These are phyloP conservation scores for Matsumurasca onukii DNA, from an alignment of 1,140 invertebrate species.

Conservation along the genomic window DNA sequence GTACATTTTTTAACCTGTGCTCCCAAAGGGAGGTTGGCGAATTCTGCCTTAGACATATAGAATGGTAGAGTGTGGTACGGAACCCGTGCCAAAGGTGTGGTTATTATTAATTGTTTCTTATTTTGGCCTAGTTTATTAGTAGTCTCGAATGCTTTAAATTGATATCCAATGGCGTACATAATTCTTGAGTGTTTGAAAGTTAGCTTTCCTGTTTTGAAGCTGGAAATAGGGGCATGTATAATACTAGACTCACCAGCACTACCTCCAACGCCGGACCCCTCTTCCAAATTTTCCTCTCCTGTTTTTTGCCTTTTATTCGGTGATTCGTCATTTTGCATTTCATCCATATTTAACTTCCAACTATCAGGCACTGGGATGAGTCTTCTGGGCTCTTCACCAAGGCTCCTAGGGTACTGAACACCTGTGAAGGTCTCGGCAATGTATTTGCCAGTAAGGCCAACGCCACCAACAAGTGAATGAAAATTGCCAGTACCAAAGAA, in stretches of 20 bases:
- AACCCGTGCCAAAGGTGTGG: not conserved
- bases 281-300: not conserved
- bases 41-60: not conserved
- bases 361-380: not conserved
- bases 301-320: not conserved
- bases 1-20: not conserved
- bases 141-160: not conserved
- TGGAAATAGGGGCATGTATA: not conserved
- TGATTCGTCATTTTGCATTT: not conserved
- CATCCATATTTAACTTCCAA: not conserved
- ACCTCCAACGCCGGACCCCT: not conserved
- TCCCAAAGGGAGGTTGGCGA: not conserved
- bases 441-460: not conserved
- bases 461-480: not conserved
- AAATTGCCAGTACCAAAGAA: not conserved
- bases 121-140: not conserved
- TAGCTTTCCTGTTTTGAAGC: not conserved
- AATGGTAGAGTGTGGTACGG: not conserved
- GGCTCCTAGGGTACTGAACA: not conserved
- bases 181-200: not conserved
- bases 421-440: not conserved
- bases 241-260: not conserved
- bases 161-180: not conserved
- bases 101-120: not conserved
- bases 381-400: not conserved